These are phyloP conservation scores for Pomatorhinus ruficollis DNA, from an alignment of 2,113 vertebrate genomes.

Conservation along the genomic window DNA sequence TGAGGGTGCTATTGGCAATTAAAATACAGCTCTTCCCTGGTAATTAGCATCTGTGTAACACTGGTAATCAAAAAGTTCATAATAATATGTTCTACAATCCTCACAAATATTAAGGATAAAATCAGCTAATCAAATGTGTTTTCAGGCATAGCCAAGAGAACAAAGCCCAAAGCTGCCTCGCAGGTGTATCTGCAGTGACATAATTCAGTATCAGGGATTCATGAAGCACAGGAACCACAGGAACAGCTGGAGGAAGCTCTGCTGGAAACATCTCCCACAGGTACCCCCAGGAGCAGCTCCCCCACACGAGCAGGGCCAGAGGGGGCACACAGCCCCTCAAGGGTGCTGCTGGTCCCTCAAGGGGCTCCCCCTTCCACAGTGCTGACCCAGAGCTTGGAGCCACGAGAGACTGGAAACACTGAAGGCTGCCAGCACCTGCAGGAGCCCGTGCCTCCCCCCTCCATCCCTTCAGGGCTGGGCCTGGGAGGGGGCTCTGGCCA, in stretches of 20 bases:
- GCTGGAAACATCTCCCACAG: neutral
- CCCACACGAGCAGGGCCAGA: neutral
- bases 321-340: neutral
- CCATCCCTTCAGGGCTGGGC: neutral
- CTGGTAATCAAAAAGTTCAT: conserved; percentile 6
- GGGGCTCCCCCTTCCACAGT: accelerated
- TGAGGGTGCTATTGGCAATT: neutral
- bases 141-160: neutral
- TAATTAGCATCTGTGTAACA: conserved; percentile 11
- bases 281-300: neutral
- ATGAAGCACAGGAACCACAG: accelerated
- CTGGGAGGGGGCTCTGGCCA: neutral
- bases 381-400: neutral
- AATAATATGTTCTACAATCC: neutral
- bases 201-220: neutral
- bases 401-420: accelerated
- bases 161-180: neutral
- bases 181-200: neutral
- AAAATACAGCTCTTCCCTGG: neutral
- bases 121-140: neutral
- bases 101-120: neutral
- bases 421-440: neutral
- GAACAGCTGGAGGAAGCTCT: neutral
- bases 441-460: neutral
- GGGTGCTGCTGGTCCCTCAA: neutral